phyloP scores from a whole-genome alignment of 2,888 invertebrate species.

The Tiphia femorata region DNA sequence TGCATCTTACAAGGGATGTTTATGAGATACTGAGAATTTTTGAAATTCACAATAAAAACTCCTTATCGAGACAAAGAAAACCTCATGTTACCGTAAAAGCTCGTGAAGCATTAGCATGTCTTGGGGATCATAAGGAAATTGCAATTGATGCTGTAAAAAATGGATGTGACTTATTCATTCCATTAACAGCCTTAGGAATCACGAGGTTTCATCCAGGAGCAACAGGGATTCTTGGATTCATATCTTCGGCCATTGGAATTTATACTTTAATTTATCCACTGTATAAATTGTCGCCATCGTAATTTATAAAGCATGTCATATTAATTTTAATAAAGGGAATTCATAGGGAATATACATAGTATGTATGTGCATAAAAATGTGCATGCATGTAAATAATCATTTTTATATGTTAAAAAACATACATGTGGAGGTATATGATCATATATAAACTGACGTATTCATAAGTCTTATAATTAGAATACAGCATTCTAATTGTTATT shows the following conservation, averaged over 20 bases:
- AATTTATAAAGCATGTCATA: neutral
- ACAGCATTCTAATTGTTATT: too few species aligned
- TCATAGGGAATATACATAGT: neutral
- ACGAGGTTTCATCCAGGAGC: constrained; percentile 82
- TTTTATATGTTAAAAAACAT: neutral
- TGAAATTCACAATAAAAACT: constrained; percentile 60
- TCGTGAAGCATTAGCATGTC: constrained; percentile 36
- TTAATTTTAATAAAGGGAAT: neutral
- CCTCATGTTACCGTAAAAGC: constrained; percentile 24
- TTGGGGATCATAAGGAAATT: constrained; percentile 75
- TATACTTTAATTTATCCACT: constrained; percentile 82
- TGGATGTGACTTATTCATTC: constrained; percentile 88
- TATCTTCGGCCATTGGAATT: constrained; percentile 86
- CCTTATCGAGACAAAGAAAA: constrained; percentile 12
- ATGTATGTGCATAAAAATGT: neutral
- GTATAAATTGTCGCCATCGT: constrained; percentile 81
- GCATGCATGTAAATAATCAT: neutral
- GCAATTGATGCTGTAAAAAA: constrained; percentile 89
- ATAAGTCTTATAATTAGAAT: too few species aligned
- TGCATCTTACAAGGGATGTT: constrained; percentile 85
- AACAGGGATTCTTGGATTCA: constrained; percentile 82
- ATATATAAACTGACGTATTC: neutral
- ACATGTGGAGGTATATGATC: neutral
- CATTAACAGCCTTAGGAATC: constrained; percentile 84
- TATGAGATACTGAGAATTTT: constrained; percentile 83